Evolutionary conservation across 2,113 vertebrate genomes (phyloP), one percentile per base, ranked within the genome.

Genomic region (Carassius gibelio): DNA sequence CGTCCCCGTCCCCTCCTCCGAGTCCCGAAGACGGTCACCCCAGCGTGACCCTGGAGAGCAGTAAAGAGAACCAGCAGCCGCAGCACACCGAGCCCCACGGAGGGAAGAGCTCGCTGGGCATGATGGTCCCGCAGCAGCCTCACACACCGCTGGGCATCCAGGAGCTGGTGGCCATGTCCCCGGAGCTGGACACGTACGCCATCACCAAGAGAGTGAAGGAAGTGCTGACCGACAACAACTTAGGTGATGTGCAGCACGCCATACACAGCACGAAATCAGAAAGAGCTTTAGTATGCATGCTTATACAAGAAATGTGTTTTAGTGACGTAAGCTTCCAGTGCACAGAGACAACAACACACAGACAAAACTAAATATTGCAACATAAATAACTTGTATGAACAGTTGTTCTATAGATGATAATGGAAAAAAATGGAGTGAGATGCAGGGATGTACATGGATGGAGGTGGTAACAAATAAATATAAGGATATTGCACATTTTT

Each of bases 201-300:
- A 98, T 99, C 93, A 99, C 98, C 90, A 99, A 99, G 94, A 97
- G 96, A 88, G 97, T 99, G 90, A 99, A 99, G 90, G 98, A 99
- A 88, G 98, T 99, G 91, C 95, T 99, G 88, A 99, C 97, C 0
- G 98, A 99, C 95, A 99, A 99, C 93, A 99, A 99, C 91, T 93
- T 99, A 87, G 98, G 98, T 99, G 94, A 1, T 66, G 85, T 15
- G 17, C 36, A 13, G 21, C 34, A 75, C 9, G 5, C 17, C 6
- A 17, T 69, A 79, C 82, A 69, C 64, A 3, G 14, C 30, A 30
- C 30, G 2, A 30, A 30, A 30, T 30, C 30, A 30, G 30, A 30
- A 1, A 30, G 30, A 30, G 30, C 30, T 30, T 30, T 30, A 30
- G 30, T 30, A 30, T 30, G 30, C 30, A 30, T 30, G 30, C 30